A percentile compares a stretch with the other conserved stretches of the same genome.
These are phyloP conservation scores for Irena cyanogastra DNA, from an alignment of 2,113 vertebrate species.

Conservation along the genomic window DNA sequence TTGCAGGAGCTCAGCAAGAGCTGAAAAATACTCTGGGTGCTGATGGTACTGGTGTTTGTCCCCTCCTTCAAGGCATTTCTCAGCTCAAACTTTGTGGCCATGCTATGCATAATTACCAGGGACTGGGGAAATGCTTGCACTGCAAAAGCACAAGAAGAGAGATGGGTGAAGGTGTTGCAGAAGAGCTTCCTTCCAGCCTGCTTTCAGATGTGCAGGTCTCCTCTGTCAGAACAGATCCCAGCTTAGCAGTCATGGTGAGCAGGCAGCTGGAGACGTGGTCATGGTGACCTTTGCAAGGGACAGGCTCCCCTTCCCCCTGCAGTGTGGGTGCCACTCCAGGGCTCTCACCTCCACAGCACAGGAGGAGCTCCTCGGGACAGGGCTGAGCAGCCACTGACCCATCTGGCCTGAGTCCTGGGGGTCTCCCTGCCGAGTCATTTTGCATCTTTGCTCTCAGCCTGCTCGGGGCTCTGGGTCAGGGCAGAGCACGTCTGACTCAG, in stretches of 20 bases:
- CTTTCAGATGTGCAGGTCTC: not conserved
- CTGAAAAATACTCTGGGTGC: not conserved
- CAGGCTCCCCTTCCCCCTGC: not conserved
- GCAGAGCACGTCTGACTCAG: not conserved
- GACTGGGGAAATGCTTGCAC: not conserved
- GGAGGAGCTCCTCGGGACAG: not conserved
- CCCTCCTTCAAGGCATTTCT: not conserved
- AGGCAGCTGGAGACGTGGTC: not conserved
- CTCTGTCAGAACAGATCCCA: not conserved
- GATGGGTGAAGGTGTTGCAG: not conserved
- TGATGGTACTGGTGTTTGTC: not conserved
- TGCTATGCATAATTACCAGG: fast-evolving
- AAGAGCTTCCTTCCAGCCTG: not conserved
- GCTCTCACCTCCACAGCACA: not conserved
- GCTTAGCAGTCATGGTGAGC: not conserved
- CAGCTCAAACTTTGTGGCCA: not conserved
- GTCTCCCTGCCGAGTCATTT: not conserved
- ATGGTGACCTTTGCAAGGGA: not conserved
- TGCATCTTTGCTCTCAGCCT: not conserved
- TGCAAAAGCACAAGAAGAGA: not conserved
- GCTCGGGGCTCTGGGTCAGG: not conserved
- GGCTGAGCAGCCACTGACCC: not conserved
- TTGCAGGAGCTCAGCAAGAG: not conserved
- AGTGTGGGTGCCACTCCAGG: not conserved
- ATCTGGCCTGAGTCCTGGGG: not conserved